Base-by-base conservation (phyloP, 2,888 invertebrate species). In the Rhopalosiphum nymphaeae region DNA sequence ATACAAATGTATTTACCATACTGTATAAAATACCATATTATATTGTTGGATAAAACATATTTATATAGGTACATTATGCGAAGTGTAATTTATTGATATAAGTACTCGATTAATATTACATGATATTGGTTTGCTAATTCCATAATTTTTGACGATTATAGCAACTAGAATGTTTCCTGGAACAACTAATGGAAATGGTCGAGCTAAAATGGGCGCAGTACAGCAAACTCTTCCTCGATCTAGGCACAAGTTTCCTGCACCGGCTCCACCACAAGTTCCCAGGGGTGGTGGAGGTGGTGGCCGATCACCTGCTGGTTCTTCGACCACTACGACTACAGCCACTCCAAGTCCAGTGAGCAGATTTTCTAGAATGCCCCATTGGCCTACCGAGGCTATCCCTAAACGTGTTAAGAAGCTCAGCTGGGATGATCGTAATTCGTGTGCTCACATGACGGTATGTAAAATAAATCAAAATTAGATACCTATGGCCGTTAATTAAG, bases 341-440 rank as follows among this genome's bases (percentile, higher is more conserved):
- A 95, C 95, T 11, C 95, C 95, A 36, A 94, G 94, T 87, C 94
- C 94, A 29, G 92, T 94, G 49, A 95, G 87, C 87, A 95, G 94
- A 85, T 95, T 94, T 78, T 94, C 95, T 21, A 93, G 95, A 44
- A 95, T 94, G 92, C 95, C 95, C 25, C 95, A 95, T 46, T 98
- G 98, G 97, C 97, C 98, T 0, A 96, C 96, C 94, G 96, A 97
- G 94, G 97, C 97, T 94, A 97, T 97, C 61, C 97, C 97, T 11
- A 97, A 97, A 92, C 96, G 97, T 91, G 97, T 97, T 95, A 98
- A 98, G 96, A 98, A 98, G 95, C 96, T 98, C 92, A 97, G 97
- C 96, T 98, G 98, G 98, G 97, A 97, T 95, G 97, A 98, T 95
- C 97, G 96, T 91, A 95, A 95, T 56, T 95, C 95, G 92, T 94